Conservation (phyloP, 2,888 invertebrate genomes). For the Camptogramma bilineatum region DNA sequence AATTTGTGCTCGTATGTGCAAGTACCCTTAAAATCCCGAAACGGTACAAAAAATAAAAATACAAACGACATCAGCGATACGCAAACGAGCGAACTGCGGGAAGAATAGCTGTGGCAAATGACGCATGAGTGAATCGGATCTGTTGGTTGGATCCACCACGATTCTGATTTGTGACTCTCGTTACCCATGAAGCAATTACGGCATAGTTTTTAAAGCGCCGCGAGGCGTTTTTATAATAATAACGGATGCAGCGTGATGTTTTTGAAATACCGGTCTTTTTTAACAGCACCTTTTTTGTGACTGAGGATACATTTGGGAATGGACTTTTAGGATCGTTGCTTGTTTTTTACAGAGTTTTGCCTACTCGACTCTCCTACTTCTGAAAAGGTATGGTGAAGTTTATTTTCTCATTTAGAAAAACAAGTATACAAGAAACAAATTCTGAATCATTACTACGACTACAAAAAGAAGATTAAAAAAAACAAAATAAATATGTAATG, state of each 20-base stretch:
- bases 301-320: too few relatives aligned
- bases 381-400: too few relatives aligned
- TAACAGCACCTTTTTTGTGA: too few relatives aligned
- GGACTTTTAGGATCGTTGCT: too few relatives aligned
- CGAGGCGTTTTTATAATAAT: background rate
- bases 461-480: background rate
- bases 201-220: background rate
- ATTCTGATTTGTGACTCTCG: background rate
- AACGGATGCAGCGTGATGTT: background rate
- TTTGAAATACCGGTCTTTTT: background rate
- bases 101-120: constrained; percentile 7
- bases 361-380: too few relatives aligned
- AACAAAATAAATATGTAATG: background rate
- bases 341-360: too few relatives aligned
- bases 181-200: background rate
- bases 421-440: background rate
- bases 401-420: too few relatives aligned
- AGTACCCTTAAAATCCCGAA: constrained; percentile 10
- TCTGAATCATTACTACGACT: background rate
- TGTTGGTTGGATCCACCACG: background rate
- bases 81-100: constrained; percentile 30
- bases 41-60: constrained; percentile 21
- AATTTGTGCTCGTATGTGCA: constrained; percentile 3
- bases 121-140: constrained; percentile 10
- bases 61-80: constrained; percentile 32